Percentiles rank a stretch among this genome's conserved stretches.
Evolutionary conservation across 2,888 invertebrate species (phyloP).

Genomic region (Crematogaster levior): DNA sequence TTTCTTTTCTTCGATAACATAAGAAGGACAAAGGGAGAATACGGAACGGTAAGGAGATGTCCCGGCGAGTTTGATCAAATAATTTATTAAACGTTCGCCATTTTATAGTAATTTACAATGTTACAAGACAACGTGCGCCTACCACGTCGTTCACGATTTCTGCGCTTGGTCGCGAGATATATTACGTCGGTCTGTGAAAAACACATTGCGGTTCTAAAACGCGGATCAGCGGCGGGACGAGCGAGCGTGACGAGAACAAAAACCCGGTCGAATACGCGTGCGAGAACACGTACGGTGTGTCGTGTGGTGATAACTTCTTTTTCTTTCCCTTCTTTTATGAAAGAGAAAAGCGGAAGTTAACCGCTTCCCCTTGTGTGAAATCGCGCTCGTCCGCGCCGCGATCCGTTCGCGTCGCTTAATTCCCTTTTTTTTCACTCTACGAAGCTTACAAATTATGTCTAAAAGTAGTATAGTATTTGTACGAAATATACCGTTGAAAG

Average conservation of each 20-base stretch:
- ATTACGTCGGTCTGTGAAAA: conserved; percentile 73
- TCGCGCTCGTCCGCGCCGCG: conserved; percentile 35
- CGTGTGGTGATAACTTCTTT: conserved; percentile 13
- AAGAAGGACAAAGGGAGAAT: neutral
- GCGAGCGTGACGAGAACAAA: neutral
- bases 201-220: conserved; percentile 76
- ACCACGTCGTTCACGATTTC: conserved; percentile 54
- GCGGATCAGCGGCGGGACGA: conserved; percentile 52
- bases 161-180: conserved; percentile 62
- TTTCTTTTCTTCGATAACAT: neutral
- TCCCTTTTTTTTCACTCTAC: conserved; percentile 53
- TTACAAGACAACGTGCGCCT: conserved; percentile 72
- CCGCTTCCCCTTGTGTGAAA: conserved; percentile 13
- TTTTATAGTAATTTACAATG: conserved; percentile 78
- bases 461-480: conserved; percentile 71
- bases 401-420: conserved; percentile 29
- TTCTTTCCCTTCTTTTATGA: neutral
- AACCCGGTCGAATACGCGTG: conserved; percentile 7
- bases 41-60: neutral
- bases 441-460: conserved; percentile 75
- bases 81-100: conserved; percentile 80
- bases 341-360: conserved; percentile 13
- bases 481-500: conserved; percentile 71
- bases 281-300: neutral
- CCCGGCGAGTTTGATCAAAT: conserved; percentile 75